phyloP scores from a whole-genome alignment of 2,797 vertebrate genomes.

The Schizothorax lantsangensis region DNA sequence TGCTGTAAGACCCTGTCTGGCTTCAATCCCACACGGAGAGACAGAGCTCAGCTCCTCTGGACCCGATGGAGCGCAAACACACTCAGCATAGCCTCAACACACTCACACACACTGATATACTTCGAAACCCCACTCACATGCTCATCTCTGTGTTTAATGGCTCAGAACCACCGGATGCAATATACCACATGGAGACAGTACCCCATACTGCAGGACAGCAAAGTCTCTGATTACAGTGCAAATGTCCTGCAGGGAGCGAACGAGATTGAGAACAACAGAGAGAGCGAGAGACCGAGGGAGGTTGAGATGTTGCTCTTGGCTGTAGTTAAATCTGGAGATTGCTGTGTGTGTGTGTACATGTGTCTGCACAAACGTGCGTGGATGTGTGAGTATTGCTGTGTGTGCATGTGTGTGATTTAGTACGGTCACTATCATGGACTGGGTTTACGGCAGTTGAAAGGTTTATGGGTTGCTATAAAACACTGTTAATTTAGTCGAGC shows the following conservation, averaged over 20 bases:
- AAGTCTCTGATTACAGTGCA: conserved; percentile 40
- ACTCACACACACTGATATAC: conserved; percentile 9
- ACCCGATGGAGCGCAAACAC: not conserved
- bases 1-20: conserved; percentile 41
- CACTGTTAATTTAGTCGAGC: not conserved
- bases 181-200: conserved; percentile 29
- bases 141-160: conserved; percentile 34
- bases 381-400: conserved; percentile 22
- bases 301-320: not conserved
- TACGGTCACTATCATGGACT: not conserved
- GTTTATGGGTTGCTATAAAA: conserved; percentile 40
- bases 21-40: conserved; percentile 30
- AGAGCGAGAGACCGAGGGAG: not conserved
- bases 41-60: conserved; percentile 22
- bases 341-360: conserved; percentile 4
- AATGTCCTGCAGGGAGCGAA: conserved; percentile 33
- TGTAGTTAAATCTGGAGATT: conserved; percentile 20
- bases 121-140: not conserved
- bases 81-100: conserved; percentile 1
- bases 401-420: conserved; percentile 35
- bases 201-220: conserved; percentile 44
- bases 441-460: conserved; percentile 26
- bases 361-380: not conserved
- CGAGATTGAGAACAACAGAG: conserved; percentile 8
- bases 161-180: conserved; percentile 4